Conservation (phyloP, 2,113 vertebrate genomes). For the Himantopus leucocephalus region DNA sequence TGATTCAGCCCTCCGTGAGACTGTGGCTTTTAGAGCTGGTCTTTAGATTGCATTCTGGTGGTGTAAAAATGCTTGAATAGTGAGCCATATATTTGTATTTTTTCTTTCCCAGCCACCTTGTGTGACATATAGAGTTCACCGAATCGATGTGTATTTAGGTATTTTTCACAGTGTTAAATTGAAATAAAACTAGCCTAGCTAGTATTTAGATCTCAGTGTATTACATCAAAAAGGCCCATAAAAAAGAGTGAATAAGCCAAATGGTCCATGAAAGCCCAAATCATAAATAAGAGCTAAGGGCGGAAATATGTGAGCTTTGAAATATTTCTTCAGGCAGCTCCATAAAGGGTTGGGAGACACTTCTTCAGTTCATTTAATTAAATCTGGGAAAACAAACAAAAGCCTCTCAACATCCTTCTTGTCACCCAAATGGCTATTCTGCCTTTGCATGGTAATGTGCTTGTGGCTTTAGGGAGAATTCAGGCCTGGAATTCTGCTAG, state of each 20-base stretch:
- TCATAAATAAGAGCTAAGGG: background rate
- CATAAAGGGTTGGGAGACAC: background rate
- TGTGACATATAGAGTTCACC: background rate
- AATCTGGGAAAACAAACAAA: background rate
- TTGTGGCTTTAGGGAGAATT: background rate
- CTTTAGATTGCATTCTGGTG: background rate
- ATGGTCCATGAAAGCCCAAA: background rate
- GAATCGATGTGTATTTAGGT: background rate
- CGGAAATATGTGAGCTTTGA: background rate
- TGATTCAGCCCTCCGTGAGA: background rate
- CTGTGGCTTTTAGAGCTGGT: background rate
- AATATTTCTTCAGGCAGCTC: background rate
- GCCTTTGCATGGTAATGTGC: background rate
- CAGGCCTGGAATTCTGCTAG: background rate
- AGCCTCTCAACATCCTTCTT: background rate
- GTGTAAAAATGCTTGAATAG: background rate
- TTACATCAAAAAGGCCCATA: background rate
- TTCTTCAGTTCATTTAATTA: background rate
- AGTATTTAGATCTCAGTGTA: background rate
- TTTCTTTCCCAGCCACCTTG: background rate
- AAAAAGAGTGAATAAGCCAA: background rate
- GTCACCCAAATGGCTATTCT: background rate
- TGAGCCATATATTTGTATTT: background rate
- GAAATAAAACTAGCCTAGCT: background rate
- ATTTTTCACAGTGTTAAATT: background rate